Percentiles rank a stretch among this genome's conserved stretches.
Evolutionary conservation across 2,888 invertebrate genomes (phyloP).

Genomic region (Hipparchia semele): DNA sequence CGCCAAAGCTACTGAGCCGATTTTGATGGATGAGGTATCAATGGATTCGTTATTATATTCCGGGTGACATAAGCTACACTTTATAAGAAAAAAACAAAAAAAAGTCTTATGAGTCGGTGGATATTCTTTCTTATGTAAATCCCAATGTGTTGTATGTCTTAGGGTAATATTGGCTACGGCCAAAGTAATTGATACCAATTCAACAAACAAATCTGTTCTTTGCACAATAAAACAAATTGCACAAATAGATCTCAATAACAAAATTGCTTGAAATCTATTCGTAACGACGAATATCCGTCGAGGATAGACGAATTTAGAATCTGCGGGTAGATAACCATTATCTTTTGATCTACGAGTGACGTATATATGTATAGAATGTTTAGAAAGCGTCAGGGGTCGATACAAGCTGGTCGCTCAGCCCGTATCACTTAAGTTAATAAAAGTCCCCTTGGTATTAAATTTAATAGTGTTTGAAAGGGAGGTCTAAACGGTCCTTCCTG

Average conservation of each 20-base stretch:
- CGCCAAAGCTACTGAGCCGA: too few species aligned
- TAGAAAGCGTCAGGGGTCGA: conserved; percentile 52
- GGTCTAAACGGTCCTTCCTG: conserved; percentile 75
- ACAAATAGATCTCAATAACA: conserved; percentile 66
- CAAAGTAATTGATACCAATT: conserved; percentile 37
- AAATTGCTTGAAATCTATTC: conserved; percentile 72
- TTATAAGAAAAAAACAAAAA: too few species aligned
- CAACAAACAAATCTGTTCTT: conserved; percentile 39
- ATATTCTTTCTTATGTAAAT: too few species aligned
- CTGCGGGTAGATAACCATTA: conserved; percentile 64
- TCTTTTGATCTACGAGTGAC: conserved; percentile 39
- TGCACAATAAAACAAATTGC: conserved; percentile 48
- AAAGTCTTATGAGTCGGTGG: too few species aligned
- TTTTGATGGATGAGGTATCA: too few species aligned
- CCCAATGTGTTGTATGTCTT: too few species aligned
- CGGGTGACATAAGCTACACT: too few species aligned
- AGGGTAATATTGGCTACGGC: too few species aligned
- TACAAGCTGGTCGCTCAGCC: conserved; percentile 55
- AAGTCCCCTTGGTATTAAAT: conserved; percentile 79
- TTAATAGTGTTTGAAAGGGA: conserved; percentile 81
- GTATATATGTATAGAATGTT: conserved; percentile 30
- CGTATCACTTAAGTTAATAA: conserved; percentile 82
- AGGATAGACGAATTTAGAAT: conserved; percentile 63
- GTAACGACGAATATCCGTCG: conserved; percentile 70
- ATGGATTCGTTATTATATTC: too few species aligned